Percentiles rank a stretch among this genome's conserved stretches.
Evolutionary conservation across 1,140 invertebrate species (phyloP).

Genomic region (Notospermus geniculatus): DNA sequence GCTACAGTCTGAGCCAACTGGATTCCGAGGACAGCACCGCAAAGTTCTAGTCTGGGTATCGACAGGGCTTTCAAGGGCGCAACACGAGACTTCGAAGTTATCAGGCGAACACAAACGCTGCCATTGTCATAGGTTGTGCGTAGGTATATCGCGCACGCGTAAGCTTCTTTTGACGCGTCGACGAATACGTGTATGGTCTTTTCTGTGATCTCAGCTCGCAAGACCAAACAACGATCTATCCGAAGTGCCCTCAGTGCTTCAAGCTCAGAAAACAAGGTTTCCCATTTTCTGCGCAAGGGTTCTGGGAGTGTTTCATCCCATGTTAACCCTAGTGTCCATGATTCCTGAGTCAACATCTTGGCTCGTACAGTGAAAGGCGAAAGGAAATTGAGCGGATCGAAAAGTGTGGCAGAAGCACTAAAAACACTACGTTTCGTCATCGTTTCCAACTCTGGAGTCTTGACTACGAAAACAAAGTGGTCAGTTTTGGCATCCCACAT

Average conservation of each 20-base stretch:
- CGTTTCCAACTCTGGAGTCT: neutral
- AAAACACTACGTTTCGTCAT: conserved; percentile 3
- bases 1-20: neutral
- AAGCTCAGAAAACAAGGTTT: neutral
- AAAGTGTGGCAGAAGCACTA: too few species aligned
- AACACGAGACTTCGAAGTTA: conserved; percentile 6
- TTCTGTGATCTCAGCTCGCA: neutral
- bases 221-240: neutral
- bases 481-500: conserved; percentile 22
- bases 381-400: too few species aligned
- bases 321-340: neutral
- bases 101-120: neutral
- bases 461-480: conserved; percentile 8
- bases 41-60: conserved; percentile 7
- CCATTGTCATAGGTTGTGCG: neutral
- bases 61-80: neutral
- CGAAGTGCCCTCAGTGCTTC: neutral
- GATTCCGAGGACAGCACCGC: neutral
- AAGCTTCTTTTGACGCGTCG: conserved; percentile 6
- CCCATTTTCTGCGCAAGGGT: neutral
- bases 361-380: too few species aligned
- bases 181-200: neutral
- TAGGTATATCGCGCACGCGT: neutral
- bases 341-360: conserved; percentile 7
- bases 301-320: conserved; percentile 2